Conservation (phyloP, 2,113 vertebrate genomes). For the Prinia subflava region DNA sequence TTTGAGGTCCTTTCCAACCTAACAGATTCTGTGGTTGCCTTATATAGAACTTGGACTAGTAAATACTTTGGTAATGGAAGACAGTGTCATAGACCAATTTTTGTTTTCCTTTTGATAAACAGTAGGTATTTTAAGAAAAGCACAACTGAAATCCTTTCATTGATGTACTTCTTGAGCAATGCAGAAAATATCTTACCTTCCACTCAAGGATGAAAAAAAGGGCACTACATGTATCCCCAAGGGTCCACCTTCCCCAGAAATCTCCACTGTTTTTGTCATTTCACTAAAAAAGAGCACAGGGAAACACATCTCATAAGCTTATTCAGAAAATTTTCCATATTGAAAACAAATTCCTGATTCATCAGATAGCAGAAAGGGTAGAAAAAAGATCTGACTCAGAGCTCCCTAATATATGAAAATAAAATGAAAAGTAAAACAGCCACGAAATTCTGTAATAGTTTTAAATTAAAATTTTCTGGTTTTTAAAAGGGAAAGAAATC, state of each 20-base stretch:
- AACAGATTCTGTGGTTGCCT: background rate
- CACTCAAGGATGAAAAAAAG: conserved; percentile 93
- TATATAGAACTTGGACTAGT: background rate
- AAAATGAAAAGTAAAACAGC: background rate
- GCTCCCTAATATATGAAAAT: background rate
- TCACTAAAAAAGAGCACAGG: conserved; percentile 70
- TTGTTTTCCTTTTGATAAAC: background rate
- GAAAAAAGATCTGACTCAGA: background rate
- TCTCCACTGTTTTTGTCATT: conserved; percentile 88
- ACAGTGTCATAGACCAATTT: background rate
- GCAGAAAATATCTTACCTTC: conserved; percentile 82
- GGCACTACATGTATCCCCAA: conserved; percentile 96
- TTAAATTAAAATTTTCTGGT: background rate
- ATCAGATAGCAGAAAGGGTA: background rate
- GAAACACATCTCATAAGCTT: background rate
- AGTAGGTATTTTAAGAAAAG: background rate
- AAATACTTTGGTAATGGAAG: background rate
- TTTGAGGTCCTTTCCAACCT: background rate
- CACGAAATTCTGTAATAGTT: background rate
- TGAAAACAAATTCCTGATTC: background rate
- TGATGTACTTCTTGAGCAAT: background rate
- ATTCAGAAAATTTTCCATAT: background rate
- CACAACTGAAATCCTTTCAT: background rate
- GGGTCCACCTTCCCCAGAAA: conserved; percentile 90
- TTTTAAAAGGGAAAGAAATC: background rate